Evolutionary conservation across 2,797 vertebrate species (phyloP).

Genomic region (Sebastes iracundus): DNA sequence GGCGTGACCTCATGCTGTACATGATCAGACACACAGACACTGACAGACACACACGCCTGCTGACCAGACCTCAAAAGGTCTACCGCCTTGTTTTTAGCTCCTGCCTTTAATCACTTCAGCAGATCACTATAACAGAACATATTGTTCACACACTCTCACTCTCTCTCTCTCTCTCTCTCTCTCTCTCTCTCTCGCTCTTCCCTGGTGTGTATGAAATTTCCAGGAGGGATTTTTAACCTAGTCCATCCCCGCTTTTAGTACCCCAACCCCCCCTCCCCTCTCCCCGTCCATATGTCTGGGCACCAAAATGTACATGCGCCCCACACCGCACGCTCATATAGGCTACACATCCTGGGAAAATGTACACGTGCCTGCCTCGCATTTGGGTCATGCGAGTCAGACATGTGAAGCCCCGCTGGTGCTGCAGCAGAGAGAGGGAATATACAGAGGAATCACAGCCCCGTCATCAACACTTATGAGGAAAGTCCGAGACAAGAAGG

Average conservation of each 20-base stretch:
- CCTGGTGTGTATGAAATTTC: constrained; percentile 53
- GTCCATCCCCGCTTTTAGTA: constrained; percentile 43
- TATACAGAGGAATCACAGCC: constrained; percentile 27
- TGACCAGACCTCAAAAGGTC: constrained; percentile 57
- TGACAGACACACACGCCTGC: constrained; percentile 46
- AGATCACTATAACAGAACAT: constrained; percentile 68
- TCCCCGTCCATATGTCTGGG: constrained; percentile 51
- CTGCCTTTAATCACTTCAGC: constrained; percentile 71
- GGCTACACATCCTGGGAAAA: constrained; percentile 46
- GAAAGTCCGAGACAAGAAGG: not conserved
- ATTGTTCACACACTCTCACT: constrained; percentile 52
- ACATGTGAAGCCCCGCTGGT: constrained; percentile 60
- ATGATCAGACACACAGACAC: constrained; percentile 47
- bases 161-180: not conserved
- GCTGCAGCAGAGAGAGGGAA: constrained; percentile 30
- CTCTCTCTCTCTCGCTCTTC: not conserved
- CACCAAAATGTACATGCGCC: constrained; percentile 19
- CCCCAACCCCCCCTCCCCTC: not conserved
- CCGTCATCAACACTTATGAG: constrained; percentile 25
- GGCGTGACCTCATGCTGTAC: constrained; percentile 33
- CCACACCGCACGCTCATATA: constrained; percentile 12
- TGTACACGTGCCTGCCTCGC: constrained; percentile 69
- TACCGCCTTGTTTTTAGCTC: constrained; percentile 65
- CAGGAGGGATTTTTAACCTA: constrained; percentile 56
- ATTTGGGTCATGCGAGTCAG: constrained; percentile 65